Base-by-base conservation (phyloP, 2,113 vertebrate species). In the Canis aureus region DNA sequence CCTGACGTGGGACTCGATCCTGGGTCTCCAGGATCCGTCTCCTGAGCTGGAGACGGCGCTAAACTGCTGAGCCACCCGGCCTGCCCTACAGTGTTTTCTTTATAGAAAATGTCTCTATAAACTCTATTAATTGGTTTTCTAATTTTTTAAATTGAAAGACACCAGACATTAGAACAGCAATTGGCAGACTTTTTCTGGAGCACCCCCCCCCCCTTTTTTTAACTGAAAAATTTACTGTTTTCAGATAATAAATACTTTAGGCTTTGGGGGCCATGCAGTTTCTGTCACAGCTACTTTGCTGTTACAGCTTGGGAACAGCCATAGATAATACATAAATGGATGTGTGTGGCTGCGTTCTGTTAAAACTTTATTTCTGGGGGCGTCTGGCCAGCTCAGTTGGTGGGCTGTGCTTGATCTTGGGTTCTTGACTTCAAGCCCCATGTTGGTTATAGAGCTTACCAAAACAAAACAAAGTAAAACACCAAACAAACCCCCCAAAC, bases 121-220 rank as follows among this genome's bases (percentile, higher is more conserved):
- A 35, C 32, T 38, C 89, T 74, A 32, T 19, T 43, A 51, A 81
- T 55, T 57, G 49, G 19, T 81, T 92, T 86, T 94, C 59, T 86
- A 2, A 27, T 91, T 91, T 19, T 95, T 94, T 85, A 64, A 13
- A 76, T 80, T 92, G 73, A 86, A 92, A 92, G 64, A 22, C 93
- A 94, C 29, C 35, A 55, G 64, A 91, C 12, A 0, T 84, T 84
- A 95, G 49, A 89, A 71, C 57, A 86, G 82, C 38, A 78, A 8
- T 76, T 84, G 66, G 38, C 64, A 89, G 11, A 93, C 27, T 43
- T 73, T 84, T 79, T 91, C 53, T 71, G 55, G 73, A 76, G 74
- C 49, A 69, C 49, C 12, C 43, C 43, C 43, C 43, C 43, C 43
- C 43, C 6, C 38, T 74, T 62, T 38, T 38, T 89, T 84, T 53